Evolutionary conservation across 2,888 invertebrate genomes (phyloP), one percentile per base, ranked within the genome.

Genomic region (Trachelus troglodyta): DNA sequence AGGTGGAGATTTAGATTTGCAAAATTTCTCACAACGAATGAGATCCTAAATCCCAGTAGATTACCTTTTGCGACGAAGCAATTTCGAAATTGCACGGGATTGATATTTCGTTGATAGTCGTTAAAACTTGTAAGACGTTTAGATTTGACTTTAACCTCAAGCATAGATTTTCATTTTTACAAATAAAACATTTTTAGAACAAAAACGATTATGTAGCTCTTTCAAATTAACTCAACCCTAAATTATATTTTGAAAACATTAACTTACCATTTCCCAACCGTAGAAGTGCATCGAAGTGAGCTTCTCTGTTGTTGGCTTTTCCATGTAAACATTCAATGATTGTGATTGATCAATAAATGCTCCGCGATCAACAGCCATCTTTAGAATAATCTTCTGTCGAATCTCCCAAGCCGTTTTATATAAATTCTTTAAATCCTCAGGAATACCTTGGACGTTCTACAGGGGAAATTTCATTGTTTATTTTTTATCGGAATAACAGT

Each of bases 291-390:
- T 94, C 75, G 94, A 94, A 76, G 94, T 94, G 75, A 94, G 90
- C 83, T 94, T 94, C 56, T 93, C 93, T 85, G 93, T 94, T 86
- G 92, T 93, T 33, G 94, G 94, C 82, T 93, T 92, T 23, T 94
- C 94, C 79, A 95, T 93, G 88, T 94, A 94, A 77, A 94, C 92
- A 87, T 94, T 94, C 73, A 95, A 90, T 12, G 94, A 94, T 89
- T 95, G 94, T 80, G 93, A 94, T 89, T 94, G 94, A 87, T 95
- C 94, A 83, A 95, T 95, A 88, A 92, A 94, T 2, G 94, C 93
- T n/a, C 94, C 94, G 74, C 94, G 91, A 85, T 94, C 94, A 15
- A 94, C 94, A 33, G 94, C 93, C 94, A 94, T 94, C 80, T 94
- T 91, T 69, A 94, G 88, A 6, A 95, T 91, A 11, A 89, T 92